Conservation (phyloP, 2,113 vertebrate genomes). For the Balaenoptera acutorostrata region DNA sequence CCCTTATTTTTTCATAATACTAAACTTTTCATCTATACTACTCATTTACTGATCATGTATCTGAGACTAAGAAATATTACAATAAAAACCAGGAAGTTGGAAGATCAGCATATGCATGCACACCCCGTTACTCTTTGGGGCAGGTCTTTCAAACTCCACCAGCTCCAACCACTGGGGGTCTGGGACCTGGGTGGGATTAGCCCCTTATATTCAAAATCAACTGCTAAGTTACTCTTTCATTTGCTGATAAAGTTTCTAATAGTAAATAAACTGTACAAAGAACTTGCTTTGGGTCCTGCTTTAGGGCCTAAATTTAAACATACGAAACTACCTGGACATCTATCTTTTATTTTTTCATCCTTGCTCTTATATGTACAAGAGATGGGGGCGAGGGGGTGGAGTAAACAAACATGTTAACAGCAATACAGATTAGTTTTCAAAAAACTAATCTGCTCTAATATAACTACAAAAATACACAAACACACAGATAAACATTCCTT, state of each 20-base stretch:
- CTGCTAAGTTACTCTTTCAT: background rate
- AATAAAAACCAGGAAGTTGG: background rate
- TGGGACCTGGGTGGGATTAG: background rate
- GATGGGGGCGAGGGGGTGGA: background rate
- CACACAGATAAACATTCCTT: background rate
- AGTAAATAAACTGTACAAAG: constrained; percentile 20
- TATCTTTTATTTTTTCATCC: constrained; percentile 7
- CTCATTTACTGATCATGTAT: background rate
- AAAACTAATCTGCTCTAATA: background rate
- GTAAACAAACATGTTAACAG: background rate
- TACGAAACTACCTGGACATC: background rate
- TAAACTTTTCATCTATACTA: background rate
- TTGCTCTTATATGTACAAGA: background rate
- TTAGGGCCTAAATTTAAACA: constrained; percentile 3
- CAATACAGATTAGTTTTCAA: background rate
- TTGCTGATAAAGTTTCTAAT: background rate
- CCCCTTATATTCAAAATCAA: background rate
- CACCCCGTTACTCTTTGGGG: background rate
- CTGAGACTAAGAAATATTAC: constrained; percentile 5
- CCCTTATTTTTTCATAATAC: background rate
- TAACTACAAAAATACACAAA: background rate
- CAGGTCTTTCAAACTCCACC: background rate
- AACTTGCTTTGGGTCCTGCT: background rate
- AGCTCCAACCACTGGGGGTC: background rate
- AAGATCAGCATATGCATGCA: background rate